These are phyloP conservation scores for Syrmaticus mikado DNA, from an alignment of 2,113 vertebrate genomes.

Conservation along the genomic window DNA sequence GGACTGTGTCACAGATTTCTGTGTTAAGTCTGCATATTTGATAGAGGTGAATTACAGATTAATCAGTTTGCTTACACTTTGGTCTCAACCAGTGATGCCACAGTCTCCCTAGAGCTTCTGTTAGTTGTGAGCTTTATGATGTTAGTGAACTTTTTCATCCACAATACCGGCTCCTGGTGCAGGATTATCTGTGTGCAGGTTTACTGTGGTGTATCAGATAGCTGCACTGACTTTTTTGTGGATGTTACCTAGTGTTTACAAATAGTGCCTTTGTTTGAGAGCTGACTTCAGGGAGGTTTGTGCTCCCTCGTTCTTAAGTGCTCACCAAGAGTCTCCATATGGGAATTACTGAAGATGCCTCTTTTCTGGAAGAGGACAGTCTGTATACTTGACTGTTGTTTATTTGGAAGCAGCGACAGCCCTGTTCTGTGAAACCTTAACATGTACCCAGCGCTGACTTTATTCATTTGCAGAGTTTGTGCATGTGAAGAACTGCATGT, in stretches of 20 bases:
- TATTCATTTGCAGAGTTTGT: constrained; percentile 12
- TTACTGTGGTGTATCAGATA: neutral
- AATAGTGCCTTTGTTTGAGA: neutral
- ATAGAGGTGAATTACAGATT: neutral
- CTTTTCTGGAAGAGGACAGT: neutral
- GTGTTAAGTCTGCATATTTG: neutral
- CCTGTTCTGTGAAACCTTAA: neutral
- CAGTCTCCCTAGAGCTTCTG: neutral
- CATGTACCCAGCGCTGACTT: neutral
- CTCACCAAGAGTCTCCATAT: neutral
- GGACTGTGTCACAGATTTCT: neutral
- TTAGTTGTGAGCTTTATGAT: neutral
- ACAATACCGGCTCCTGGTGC: neutral
- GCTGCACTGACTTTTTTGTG: neutral
- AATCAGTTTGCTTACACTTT: neutral
- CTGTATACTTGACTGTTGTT: neutral
- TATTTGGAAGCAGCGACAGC: neutral
- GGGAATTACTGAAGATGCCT: neutral
- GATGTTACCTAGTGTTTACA: neutral
- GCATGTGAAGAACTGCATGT: constrained; percentile 56
- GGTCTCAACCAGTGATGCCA: neutral
- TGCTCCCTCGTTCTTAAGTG: neutral
- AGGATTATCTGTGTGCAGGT: neutral
- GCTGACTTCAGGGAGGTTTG: neutral
- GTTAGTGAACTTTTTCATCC: neutral